Conservation (phyloP, 2,113 vertebrate genomes). For the Plestiodon gilberti region DNA sequence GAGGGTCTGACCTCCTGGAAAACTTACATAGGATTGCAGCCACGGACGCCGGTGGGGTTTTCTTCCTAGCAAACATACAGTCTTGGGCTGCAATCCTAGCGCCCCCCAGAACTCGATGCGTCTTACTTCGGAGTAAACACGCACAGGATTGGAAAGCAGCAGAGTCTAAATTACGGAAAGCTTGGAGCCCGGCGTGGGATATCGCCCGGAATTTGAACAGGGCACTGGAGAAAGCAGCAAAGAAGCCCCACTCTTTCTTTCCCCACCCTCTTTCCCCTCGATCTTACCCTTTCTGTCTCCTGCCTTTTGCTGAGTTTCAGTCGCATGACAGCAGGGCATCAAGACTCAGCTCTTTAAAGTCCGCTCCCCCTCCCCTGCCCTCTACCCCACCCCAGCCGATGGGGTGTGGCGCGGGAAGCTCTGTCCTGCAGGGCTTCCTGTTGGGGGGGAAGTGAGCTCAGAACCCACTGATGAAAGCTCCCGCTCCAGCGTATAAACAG, state of each 20-base stretch:
- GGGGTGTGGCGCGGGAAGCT: conserved; percentile 55
- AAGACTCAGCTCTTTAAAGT: not conserved
- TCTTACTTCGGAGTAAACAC: not conserved
- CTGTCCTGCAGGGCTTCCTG: conserved; percentile 30
- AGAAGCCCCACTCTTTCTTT: no score
- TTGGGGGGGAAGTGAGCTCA: conserved; percentile 13
- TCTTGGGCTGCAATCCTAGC: not conserved
- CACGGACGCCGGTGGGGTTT: no score
- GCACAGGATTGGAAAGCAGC: not conserved
- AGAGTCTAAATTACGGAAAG: no score
- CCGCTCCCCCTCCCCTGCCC: not conserved
- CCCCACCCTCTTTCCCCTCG: not conserved
- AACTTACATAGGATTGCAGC: no score
- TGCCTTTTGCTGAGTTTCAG: not conserved
- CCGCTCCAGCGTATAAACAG: conserved; percentile 9
- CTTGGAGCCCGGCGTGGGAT: not conserved
- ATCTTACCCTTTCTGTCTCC: conserved; percentile 19
- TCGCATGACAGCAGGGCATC: not conserved
- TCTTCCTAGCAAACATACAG: not conserved
- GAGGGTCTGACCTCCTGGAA: no score
- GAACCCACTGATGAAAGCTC: conserved; percentile 28
- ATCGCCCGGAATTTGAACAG: not conserved
- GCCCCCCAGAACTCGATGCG: no score
- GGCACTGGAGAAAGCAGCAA: not conserved
- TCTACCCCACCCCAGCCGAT: conserved; percentile 23